Evolutionary conservation across 2,797 vertebrate genomes (phyloP).

Genomic region (Alectoris magna): DNA sequence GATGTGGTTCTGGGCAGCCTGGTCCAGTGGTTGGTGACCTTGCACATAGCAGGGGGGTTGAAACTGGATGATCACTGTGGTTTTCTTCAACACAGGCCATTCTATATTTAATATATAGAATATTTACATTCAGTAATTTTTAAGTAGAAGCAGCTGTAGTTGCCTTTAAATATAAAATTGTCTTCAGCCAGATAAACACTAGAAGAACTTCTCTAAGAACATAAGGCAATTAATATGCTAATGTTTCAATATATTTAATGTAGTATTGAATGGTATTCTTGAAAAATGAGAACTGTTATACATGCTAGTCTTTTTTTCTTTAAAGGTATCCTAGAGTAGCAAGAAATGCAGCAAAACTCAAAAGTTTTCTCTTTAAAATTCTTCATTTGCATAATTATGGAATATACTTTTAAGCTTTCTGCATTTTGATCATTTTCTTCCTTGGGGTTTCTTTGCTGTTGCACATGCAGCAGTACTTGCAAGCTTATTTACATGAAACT

Average conservation of each 20-base stretch:
- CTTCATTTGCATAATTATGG: neutral
- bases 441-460: constrained; percentile 16
- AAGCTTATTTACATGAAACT: constrained; percentile 60
- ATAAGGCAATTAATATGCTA: neutral
- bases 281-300: neutral
- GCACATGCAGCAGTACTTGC: constrained; percentile 15
- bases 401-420: neutral
- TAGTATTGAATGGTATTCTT: neutral
- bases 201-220: neutral
- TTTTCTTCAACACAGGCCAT: too few species aligned
- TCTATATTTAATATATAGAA: neutral
- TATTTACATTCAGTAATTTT: neutral
- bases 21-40: too few species aligned
- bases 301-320: neutral
- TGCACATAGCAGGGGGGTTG: too few species aligned
- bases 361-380: neutral
- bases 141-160: neutral
- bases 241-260: neutral
- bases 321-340: neutral
- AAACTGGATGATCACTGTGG: too few species aligned
- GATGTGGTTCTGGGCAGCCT: too few species aligned
- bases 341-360: constrained; percentile 11
- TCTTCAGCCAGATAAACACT: neutral
- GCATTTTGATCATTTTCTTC: neutral
- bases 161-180: neutral